Evolutionary conservation across 2,888 invertebrate species (phyloP), one percentile per base, ranked within the genome.

Genomic region (Prenolepis imparis): DNA sequence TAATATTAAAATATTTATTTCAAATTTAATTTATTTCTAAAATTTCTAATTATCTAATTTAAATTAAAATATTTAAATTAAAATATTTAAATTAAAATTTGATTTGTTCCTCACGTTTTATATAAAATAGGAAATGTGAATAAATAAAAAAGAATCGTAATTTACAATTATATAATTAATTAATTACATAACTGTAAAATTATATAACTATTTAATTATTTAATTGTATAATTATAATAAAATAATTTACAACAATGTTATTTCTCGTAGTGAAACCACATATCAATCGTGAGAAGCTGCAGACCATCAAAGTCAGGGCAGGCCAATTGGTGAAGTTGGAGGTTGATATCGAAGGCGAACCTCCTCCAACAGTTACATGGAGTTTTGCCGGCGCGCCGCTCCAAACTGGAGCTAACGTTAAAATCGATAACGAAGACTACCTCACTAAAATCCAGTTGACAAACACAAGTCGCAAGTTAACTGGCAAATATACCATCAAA

Each of bases 261-360:
- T 73, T 75, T 44, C 18, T 87, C 88, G 70, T 95, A 98, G 98
- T 99, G 94, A 98, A 99, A 95, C 99, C 99, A 67, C 96, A 96
- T 91, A 99, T 99, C 94, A 99, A 99, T 95, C 97, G 99, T 85
- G 98, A 98, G 89, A 98, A 99, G 95, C 96, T 99, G 95, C 97
- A 98, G 86, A 97, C 97, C 1, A 96, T 98, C 0, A 97, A 98
- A 93, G 97, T 99, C 4, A 97, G 99, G 90, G 98, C 98, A 32
- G 99, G 99, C 0, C 97, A 98, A 93, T 96, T 97, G 12, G 97
- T 99, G 91, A 98, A 98, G 92, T 96, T 99, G 91, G 98, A 99
- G 93, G 98, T 99, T 3, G 98, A 99, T 94, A 98, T 99, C 90
- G 97, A 98, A 94, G 99, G 99, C 93, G 99, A 99, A 95, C 99